Percentiles rank a stretch among this genome's conserved stretches.
Conservation (phyloP, 1,140 invertebrate genomes). For the Pemphigus obesinymphae region DNA sequence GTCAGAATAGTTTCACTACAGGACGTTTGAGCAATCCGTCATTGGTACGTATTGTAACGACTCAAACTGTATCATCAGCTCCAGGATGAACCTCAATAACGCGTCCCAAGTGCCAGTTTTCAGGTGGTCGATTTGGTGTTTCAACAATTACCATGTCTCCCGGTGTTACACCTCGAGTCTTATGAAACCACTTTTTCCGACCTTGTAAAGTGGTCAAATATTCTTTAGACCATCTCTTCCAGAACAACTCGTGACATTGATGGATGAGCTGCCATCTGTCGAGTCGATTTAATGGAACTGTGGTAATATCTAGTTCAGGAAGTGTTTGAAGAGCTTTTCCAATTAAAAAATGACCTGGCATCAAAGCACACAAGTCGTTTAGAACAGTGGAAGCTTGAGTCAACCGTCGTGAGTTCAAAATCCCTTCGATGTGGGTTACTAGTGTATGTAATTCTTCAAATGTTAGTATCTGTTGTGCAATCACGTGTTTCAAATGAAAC, state of each 20-base stretch:
- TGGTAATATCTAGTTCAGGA: neutral
- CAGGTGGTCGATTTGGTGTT: too few relatives aligned
- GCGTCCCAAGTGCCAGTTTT: too few relatives aligned
- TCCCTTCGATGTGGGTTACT: neutral
- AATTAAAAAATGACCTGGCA: neutral
- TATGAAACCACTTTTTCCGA: neutral
- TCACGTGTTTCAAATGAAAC: constrained; percentile 40
- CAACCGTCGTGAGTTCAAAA: neutral
- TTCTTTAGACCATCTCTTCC: neutral
- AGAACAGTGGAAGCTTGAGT: neutral
- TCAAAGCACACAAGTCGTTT: neutral
- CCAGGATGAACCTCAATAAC: too few relatives aligned
- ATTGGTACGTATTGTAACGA: too few relatives aligned
- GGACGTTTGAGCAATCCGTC: neutral
- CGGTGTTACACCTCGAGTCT: neutral
- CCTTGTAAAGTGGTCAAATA: neutral
- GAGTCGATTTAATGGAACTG: neutral
- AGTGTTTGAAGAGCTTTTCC: neutral
- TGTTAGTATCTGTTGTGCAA: constrained; percentile 42
- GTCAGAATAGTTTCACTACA: neutral
- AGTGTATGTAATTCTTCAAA: neutral
- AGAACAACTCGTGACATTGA: neutral
- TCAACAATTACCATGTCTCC: neutral
- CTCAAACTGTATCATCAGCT: too few relatives aligned
- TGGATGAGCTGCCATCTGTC: neutral